Percentiles rank a stretch among this genome's conserved stretches.
phyloP scores from a whole-genome alignment of 2,113 vertebrate species.

The Indri indri region DNA sequence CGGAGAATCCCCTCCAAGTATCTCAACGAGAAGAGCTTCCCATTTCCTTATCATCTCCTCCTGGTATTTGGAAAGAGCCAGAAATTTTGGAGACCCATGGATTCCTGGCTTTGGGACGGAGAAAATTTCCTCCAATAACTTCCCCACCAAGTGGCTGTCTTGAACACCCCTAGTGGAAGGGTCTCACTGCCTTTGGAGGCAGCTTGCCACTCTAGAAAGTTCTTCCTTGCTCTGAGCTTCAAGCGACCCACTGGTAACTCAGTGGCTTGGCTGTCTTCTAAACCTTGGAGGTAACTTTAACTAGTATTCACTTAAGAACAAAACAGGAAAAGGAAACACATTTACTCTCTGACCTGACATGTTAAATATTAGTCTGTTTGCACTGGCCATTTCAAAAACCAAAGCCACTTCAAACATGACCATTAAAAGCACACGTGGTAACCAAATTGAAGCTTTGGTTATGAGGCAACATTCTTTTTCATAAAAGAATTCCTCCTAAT shows the following conservation, averaged over 20 bases:
- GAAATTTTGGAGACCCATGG: not conserved
- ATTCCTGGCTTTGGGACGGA: not conserved
- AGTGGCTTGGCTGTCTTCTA: not conserved
- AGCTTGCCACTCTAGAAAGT: not conserved
- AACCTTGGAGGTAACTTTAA: not conserved
- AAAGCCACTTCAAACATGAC: slow-evolving; percentile 46
- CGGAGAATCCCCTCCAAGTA: not conserved
- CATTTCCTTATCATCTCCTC: not conserved
- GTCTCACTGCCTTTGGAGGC: not conserved
- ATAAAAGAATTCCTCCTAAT: not conserved
- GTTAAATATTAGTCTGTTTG: slow-evolving; percentile 5
- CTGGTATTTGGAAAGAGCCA: not conserved
- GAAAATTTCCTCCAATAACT: not conserved
- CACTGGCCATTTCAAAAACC: slow-evolving; percentile 11
- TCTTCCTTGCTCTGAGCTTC: not conserved
- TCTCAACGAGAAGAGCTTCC: not conserved
- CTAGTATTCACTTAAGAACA: not conserved
- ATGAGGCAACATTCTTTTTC: slow-evolving; percentile 1
- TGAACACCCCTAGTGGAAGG: accelerated
- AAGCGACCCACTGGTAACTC: not conserved
- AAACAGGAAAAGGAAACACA: slow-evolving; percentile 45
- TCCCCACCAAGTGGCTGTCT: not conserved
- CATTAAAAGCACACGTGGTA: not conserved
- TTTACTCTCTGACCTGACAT: not conserved
- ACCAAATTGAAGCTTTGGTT: slow-evolving; percentile 15